These are phyloP conservation scores for Ectropis crepuscularia DNA, from an alignment of 2,888 invertebrate species.

Conservation along the genomic window DNA sequence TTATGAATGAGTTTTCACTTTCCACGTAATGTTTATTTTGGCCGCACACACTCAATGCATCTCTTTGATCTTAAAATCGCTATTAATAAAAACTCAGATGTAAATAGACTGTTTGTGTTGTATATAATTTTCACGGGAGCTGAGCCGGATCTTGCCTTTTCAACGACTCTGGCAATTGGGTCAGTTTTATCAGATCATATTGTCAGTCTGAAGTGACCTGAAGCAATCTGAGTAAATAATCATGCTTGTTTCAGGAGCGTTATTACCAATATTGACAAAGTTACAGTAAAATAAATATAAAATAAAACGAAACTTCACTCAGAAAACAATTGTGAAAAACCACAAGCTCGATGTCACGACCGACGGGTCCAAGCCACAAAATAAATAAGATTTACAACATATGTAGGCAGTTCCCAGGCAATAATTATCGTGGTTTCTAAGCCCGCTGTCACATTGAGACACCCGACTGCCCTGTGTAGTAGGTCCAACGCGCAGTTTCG, in stretches of 20 bases:
- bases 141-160: slow-evolving; percentile 15
- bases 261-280: too few relatives aligned
- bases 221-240: too few relatives aligned
- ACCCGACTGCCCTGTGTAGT: slow-evolving; percentile 5
- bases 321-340: not conserved
- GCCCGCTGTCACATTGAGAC: slow-evolving; percentile 16
- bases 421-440: slow-evolving; percentile 7
- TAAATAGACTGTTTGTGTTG: slow-evolving; percentile 20
- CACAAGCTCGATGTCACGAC: not conserved
- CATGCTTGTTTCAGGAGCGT: too few relatives aligned
- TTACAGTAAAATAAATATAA: too few relatives aligned
- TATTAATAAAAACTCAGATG: slow-evolving; percentile 22
- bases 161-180: not conserved
- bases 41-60: slow-evolving; percentile 21
- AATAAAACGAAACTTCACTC: too few relatives aligned
- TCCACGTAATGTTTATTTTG: slow-evolving; percentile 30
- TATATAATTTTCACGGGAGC: slow-evolving; percentile 15
- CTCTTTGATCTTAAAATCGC: slow-evolving; percentile 29
- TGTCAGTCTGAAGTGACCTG: too few relatives aligned
- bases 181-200: not conserved
- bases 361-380: not conserved
- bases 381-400: slow-evolving; percentile 5
- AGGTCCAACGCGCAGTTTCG: slow-evolving; percentile 16
- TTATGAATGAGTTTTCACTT: slow-evolving; percentile 34
- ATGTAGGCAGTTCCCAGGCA: not conserved